Conservation (phyloP, 2,113 vertebrate species). For the Thinocorus orbignyianus region DNA sequence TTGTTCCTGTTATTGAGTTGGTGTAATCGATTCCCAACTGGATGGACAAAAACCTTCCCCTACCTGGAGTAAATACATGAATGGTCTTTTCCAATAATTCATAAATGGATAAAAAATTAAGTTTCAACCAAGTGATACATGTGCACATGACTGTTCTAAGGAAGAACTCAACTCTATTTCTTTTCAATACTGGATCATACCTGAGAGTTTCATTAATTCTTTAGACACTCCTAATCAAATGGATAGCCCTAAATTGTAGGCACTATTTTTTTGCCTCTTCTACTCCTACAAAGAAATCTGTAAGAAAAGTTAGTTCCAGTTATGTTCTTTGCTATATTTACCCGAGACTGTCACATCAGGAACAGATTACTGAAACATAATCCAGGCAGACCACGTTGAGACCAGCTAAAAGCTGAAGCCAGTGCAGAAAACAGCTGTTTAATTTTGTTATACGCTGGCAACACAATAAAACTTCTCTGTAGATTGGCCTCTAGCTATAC, state of each 20-base stretch:
- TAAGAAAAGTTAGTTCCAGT: neutral
- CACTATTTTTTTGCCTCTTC: neutral
- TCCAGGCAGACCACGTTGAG: neutral
- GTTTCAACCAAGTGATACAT: neutral
- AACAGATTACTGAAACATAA: neutral
- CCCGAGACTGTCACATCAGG: neutral
- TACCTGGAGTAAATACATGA: neutral
- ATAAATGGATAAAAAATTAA: neutral
- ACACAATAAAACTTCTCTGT: neutral
- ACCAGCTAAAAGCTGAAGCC: neutral
- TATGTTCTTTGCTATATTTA: neutral
- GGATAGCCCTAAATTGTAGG: neutral
- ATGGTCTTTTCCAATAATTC: neutral
- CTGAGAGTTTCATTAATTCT: neutral
- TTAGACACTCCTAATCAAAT: neutral
- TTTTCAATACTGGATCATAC: neutral
- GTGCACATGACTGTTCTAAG: accelerated
- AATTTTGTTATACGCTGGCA: neutral
- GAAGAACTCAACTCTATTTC: neutral
- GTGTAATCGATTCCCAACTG: accelerated
- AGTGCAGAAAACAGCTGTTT: neutral
- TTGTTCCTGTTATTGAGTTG: neutral
- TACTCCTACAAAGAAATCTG: neutral
- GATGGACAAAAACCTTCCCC: neutral
- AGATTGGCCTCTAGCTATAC: neutral